Evolutionary conservation across 2,797 vertebrate species (phyloP), one percentile per base, ranked within the genome.

Genomic region (Acanthurus lineatus): DNA sequence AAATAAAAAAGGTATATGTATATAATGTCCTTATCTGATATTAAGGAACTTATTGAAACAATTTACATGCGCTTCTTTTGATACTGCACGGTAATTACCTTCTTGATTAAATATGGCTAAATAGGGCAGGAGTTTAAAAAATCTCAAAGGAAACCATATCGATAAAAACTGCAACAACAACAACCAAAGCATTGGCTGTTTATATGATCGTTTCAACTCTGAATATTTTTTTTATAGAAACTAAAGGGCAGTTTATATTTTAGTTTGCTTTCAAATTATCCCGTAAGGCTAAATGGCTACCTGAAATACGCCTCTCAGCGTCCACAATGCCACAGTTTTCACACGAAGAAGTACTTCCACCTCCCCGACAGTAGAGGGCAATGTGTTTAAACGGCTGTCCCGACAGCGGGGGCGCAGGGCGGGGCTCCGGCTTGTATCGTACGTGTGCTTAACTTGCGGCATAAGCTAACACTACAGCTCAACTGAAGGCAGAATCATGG

Each of bases 381-480:
- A 59, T 86, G 66, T 76, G 51, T 5, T 0, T 0, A 5, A 7
- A 0, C 2, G 0, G 0, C 4, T 2, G 4, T 6, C 5, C 2
- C 22, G 17, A 0, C 0, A 1, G 15, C 15, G 14, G n/a, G 9
- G 2, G 1, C 22, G 68, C 49, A 44, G 88, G 93, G 92, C 88
- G 93, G 92, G 40, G 91, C 88, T 90, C 35, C 42, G 45, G 65
- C 51, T 73, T 66, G 72, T 61, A 70, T 86, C 88, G 84, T 93
- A 96, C 96, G 95, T 95, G 95, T 95, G 91, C 94, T 91, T 93
- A 91, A 89, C 90, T 53, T 74, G 57, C 3, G n/a, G 60, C 44
- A 49, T 60, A 28, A 51, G 64, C 48, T 48, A 68, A 68, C 69
- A 16, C 12, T 40, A 64, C 75, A 61, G 61, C 63, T 45, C 44